phyloP scores from a whole-genome alignment of 2,797 vertebrate genomes.

The Petrocephalus schoutedeni region DNA sequence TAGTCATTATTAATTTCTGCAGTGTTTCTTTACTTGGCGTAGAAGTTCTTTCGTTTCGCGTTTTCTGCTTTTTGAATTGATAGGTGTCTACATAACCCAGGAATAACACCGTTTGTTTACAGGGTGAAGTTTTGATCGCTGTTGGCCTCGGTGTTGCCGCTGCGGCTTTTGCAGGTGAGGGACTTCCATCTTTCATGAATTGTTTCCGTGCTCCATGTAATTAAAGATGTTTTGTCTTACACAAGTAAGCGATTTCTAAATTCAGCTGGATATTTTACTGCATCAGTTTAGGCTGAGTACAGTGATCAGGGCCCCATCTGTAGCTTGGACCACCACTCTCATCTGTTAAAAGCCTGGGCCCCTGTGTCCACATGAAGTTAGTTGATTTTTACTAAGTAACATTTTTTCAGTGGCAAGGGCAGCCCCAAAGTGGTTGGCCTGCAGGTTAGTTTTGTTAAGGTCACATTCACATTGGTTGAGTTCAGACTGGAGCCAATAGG shows the following conservation, averaged over 20 bases:
- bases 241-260: not conserved
- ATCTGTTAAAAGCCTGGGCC: not conserved
- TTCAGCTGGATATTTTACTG: not conserved
- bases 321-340: not conserved
- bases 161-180: slow-evolving; percentile 79
- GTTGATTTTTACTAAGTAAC: not conserved
- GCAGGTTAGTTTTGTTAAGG: not conserved
- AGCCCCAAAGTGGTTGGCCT: not conserved
- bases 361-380: not conserved
- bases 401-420: not conserved
- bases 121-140: slow-evolving; percentile 76
- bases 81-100: not conserved
- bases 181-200: not conserved
- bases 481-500: too few species aligned
- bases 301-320: not conserved
- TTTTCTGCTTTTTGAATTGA: not conserved
- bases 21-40: not conserved
- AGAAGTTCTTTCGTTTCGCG: not conserved
- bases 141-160: slow-evolving; percentile 82
- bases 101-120: not conserved
- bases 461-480: not conserved
- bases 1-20: not conserved
- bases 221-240: not conserved
- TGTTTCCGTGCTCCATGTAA: not conserved
- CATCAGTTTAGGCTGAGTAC: not conserved